phyloP scores from a whole-genome alignment of 64 coral and sea anemone genomes.

The Pocillopora damicornis region DNA sequence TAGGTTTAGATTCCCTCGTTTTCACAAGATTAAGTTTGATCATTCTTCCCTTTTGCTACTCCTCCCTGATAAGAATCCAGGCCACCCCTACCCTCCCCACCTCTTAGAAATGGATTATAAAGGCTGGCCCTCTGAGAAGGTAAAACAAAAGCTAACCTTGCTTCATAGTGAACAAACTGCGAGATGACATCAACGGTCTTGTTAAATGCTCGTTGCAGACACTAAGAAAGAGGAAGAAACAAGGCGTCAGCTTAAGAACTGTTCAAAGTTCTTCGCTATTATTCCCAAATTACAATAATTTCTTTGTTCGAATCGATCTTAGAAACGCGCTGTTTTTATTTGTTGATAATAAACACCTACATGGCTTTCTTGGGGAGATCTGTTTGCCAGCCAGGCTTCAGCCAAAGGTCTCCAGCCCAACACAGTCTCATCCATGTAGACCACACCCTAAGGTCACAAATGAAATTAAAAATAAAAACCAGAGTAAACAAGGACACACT shows the following conservation, averaged over 20 bases:
- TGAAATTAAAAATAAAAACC: neutral
- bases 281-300: too few relatives aligned
- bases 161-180: slow-evolving; percentile 88
- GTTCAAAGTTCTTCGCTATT: too few relatives aligned
- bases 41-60: too few relatives aligned
- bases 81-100: too few relatives aligned
- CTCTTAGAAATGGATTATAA: neutral
- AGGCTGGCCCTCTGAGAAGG: neutral
- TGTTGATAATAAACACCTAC: slow-evolving; percentile 17
- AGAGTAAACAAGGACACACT: too few relatives aligned
- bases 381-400: slow-evolving; percentile 86
- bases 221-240: slow-evolving; percentile 29
- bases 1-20: too few relatives aligned
- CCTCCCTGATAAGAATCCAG: too few relatives aligned
- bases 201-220: slow-evolving; percentile 86
- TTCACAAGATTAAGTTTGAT: too few relatives aligned
- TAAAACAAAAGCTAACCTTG: slow-evolving; percentile 28
- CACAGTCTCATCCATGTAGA: slow-evolving; percentile 88
- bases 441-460: slow-evolving; percentile 61
- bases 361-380: slow-evolving; percentile 78
- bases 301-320: neutral
- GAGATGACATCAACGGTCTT: slow-evolving; percentile 88
- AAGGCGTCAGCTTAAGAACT: neutral
- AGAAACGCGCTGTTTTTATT: neutral
- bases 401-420: slow-evolving; percentile 92